Evolutionary conservation across 2,113 vertebrate genomes (phyloP).

Genomic region (Mobula birostris): DNA sequence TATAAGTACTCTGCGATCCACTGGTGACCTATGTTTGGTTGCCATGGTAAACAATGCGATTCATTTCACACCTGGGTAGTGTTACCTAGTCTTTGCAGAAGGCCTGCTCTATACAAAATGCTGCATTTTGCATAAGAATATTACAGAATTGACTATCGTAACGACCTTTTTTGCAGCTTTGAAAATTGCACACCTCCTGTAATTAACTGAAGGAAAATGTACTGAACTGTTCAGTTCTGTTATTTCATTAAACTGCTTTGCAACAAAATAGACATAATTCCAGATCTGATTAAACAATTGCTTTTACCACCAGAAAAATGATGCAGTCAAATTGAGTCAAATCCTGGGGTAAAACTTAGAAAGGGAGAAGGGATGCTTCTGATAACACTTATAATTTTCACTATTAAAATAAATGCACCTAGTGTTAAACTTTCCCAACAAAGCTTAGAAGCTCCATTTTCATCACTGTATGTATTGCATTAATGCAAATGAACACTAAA

Average conservation of each 20-base stretch:
- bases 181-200: neutral
- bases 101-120: neutral
- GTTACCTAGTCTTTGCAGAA: neutral
- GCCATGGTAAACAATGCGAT: conserved; percentile 21
- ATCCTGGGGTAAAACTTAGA: neutral
- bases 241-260: neutral
- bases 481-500: neutral
- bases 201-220: neutral
- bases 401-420: neutral
- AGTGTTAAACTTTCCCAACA: neutral
- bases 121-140: neutral
- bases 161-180: neutral
- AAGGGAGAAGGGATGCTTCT: neutral
- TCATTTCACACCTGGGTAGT: conserved; percentile 13
- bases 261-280: neutral
- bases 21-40: neutral
- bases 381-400: neutral
- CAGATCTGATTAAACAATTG: neutral
- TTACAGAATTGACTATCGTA: neutral
- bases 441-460: neutral
- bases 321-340: neutral
- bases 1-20: neutral
- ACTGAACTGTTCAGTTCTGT: neutral
- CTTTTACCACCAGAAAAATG: neutral
- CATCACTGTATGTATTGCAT: neutral